Conservation (phyloP, 2,888 invertebrate genomes). For the Drepanosiphum platanoidis region DNA sequence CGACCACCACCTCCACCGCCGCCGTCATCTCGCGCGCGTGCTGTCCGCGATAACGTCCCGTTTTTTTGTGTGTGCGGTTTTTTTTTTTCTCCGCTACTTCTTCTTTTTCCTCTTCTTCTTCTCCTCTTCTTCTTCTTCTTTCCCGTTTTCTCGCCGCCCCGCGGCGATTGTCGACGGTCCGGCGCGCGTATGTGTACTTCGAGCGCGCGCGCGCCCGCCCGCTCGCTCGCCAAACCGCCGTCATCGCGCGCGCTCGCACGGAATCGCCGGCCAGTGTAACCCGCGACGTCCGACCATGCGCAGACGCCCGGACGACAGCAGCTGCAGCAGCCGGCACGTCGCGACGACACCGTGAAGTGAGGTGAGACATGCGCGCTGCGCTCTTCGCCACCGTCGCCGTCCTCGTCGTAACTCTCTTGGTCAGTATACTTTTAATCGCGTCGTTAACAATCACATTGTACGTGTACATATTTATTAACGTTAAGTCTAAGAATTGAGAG, state of each 20-base stretch:
- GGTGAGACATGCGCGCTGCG: constrained; percentile 55
- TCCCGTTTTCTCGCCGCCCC: constrained; percentile 21
- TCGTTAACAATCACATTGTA: too few relatives aligned
- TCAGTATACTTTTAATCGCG: constrained; percentile 48
- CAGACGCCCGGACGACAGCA: constrained; percentile 51
- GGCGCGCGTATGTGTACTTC: not conserved
- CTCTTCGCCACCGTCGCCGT: constrained; percentile 33
- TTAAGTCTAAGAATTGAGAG: too few relatives aligned
- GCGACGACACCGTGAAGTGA: constrained; percentile 55
- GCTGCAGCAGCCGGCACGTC: constrained; percentile 57
- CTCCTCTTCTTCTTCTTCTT: not conserved
- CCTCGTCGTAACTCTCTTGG: constrained; percentile 24
- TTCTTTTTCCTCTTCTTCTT: too few relatives aligned
- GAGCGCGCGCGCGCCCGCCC: not conserved
- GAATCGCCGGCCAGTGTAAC: constrained; percentile 40
- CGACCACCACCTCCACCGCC: constrained; percentile 1
- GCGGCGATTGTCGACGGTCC: not conserved
- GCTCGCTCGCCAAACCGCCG: not conserved
- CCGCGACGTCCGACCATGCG: constrained; percentile 61
- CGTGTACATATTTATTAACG: not conserved
- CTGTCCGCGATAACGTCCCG: constrained; percentile 44
- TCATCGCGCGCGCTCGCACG: not conserved
- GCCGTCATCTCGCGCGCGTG: not conserved
- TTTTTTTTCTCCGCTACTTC: not conserved
- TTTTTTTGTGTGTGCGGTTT: not conserved